phyloP scores from a whole-genome alignment of 2,797 vertebrate species.

The Scyliorhinus canicula region DNA sequence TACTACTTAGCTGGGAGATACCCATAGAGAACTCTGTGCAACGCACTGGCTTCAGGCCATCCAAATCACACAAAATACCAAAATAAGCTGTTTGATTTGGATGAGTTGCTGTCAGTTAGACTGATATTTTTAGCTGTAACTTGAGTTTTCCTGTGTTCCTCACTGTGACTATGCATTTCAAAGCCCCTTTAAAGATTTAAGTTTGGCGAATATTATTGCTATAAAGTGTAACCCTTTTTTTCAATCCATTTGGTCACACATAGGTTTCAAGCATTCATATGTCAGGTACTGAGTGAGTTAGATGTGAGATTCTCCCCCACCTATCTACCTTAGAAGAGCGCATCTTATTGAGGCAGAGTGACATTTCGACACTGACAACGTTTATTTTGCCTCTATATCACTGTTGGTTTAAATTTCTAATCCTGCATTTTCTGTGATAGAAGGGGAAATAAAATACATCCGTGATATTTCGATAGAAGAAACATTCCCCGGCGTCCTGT shows the following conservation, averaged over 20 bases:
- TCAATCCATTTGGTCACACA: not conserved
- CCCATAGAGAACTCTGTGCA: not conserved
- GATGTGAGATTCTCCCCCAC: not conserved
- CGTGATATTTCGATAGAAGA: not conserved
- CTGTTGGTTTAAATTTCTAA: not conserved
- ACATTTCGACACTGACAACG: not conserved
- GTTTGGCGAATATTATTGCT: not conserved
- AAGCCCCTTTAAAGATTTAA: not conserved
- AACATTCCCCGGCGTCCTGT: not conserved
- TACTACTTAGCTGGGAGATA: not conserved
- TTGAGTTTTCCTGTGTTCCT: not conserved
- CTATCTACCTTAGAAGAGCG: not conserved
- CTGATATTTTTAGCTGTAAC: not conserved
- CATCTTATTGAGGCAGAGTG: not conserved
- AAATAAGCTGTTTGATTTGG: not conserved
- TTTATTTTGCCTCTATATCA: not conserved
- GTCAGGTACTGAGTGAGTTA: not conserved
- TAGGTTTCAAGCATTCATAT: not conserved
- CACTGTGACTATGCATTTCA: not conserved
- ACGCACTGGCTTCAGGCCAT: not conserved
- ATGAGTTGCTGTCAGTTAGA: not conserved
- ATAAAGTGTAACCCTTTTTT: not conserved
- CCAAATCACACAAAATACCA: not conserved
- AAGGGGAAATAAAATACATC: not conserved
- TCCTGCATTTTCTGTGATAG: not conserved